Conservation (phyloP, 2,113 vertebrate species). For the Penelope pileata region DNA sequence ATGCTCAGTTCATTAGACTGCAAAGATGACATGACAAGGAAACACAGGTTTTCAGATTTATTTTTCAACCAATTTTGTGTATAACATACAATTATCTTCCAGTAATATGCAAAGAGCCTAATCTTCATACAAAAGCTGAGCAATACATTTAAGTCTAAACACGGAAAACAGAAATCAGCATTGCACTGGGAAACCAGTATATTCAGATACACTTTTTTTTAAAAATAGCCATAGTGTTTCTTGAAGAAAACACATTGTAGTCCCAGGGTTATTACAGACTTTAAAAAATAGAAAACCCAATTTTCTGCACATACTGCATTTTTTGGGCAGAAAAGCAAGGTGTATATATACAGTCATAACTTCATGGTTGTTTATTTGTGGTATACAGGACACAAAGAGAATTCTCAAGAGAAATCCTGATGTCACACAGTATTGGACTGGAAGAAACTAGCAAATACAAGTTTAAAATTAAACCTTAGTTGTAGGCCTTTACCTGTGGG, state of each 20-base stretch:
- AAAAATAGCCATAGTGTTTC: background rate
- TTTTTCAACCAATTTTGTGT: constrained; percentile 14
- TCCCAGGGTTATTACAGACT: background rate
- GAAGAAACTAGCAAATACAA: background rate
- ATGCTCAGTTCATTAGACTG: background rate
- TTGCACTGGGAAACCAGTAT: constrained; percentile 23
- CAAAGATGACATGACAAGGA: background rate
- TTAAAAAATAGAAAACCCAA: background rate
- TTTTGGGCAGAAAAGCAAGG: background rate
- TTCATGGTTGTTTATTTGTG: background rate
- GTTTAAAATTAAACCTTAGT: background rate
- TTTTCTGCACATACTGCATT: background rate
- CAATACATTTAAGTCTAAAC: background rate
- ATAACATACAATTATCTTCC: background rate
- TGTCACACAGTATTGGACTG: background rate
- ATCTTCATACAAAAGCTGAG: constrained; percentile 33
- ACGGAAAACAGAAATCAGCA: constrained; percentile 5
- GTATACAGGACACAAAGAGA: background rate
- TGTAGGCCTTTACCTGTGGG: background rate
- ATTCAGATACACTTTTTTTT: background rate
- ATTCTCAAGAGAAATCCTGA: constrained; percentile 1
- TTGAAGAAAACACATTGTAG: background rate
- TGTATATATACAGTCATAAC: background rate
- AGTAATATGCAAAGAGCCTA: constrained; percentile 11
- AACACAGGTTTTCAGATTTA: constrained; percentile 9